These are phyloP conservation scores for Dastarcus helophoroides DNA, from an alignment of 2,888 invertebrate genomes.

Conservation along the genomic window DNA sequence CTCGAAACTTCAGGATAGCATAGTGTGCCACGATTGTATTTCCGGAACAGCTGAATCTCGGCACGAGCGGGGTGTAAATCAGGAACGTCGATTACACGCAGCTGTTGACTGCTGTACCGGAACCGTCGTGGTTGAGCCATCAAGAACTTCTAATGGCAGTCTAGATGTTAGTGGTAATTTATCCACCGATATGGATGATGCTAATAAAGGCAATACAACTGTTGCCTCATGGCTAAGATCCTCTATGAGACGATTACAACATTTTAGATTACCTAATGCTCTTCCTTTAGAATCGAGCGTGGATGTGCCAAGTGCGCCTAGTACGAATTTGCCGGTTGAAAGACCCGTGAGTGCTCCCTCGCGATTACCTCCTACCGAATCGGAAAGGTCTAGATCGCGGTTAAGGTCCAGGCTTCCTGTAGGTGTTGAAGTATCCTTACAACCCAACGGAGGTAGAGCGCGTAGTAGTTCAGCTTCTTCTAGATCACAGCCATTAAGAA, in stretches of 20 bases:
- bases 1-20: no score
- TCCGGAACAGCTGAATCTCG: no score
- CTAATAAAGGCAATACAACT: conserved; percentile 17
- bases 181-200: no score
- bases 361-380: conserved; percentile 16
- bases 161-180: no score
- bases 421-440: conserved; percentile 21
- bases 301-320: not conserved
- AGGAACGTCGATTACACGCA: conserved; percentile 26
- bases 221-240: conserved; percentile 44
- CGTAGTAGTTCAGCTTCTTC: conserved; percentile 33
- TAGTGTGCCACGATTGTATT: no score
- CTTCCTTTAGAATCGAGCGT: conserved; percentile 10
- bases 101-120: conserved; percentile 28
- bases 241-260: conserved; percentile 45
- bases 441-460: conserved; percentile 24
- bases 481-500: conserved; percentile 30
- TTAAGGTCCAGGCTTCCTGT: conserved; percentile 24
- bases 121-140: conserved; percentile 27
- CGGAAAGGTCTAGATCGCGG: conserved; percentile 15
- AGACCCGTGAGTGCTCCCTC: conserved; percentile 35
- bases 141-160: conserved; percentile 12
- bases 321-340: conserved; percentile 13
- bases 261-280: conserved; percentile 38
- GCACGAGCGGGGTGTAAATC: conserved; percentile 14